Conservation (phyloP, 2,888 invertebrate species). For the Ametastegia equiseti region DNA sequence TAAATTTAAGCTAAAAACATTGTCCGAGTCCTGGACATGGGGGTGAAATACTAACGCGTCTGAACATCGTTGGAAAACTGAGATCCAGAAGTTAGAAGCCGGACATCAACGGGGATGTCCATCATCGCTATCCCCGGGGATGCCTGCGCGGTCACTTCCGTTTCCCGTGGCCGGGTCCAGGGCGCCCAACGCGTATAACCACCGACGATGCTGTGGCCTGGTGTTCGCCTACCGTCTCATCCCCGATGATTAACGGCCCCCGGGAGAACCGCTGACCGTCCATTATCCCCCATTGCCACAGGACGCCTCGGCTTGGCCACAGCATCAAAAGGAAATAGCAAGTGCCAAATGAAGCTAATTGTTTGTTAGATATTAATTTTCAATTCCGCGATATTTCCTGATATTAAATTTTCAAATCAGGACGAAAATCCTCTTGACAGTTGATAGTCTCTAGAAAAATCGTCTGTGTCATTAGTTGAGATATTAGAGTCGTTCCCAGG, state of each 20-base stretch:
- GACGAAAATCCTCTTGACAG: neutral
- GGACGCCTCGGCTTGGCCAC: neutral
- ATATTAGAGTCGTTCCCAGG: neutral
- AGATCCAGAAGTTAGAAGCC: slow-evolving; percentile 8
- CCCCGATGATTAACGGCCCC: slow-evolving; percentile 61
- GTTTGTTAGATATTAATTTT: neutral
- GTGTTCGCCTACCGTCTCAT: slow-evolving; percentile 46
- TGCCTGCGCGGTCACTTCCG: slow-evolving; percentile 69
- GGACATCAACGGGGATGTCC: slow-evolving; percentile 60
- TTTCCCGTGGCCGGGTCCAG: slow-evolving; percentile 58
- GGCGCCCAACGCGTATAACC: slow-evolving; percentile 27
- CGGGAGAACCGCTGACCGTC: slow-evolving; percentile 67
- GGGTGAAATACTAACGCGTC: neutral
- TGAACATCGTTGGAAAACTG: neutral
- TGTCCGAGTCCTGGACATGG: neutral
- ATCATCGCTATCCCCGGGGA: slow-evolving; percentile 63
- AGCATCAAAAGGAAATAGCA: slow-evolving; percentile 4
- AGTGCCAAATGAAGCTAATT: slow-evolving; percentile 25
- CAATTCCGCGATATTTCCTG: neutral
- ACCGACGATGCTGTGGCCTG: neutral
- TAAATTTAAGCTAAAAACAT: neutral
- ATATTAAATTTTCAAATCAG: neutral
- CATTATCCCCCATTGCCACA: slow-evolving; percentile 63
- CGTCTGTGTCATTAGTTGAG: neutral
- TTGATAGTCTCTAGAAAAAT: neutral